Base-by-base conservation (phyloP, 2,113 vertebrate species). In the Indicator indicator region DNA sequence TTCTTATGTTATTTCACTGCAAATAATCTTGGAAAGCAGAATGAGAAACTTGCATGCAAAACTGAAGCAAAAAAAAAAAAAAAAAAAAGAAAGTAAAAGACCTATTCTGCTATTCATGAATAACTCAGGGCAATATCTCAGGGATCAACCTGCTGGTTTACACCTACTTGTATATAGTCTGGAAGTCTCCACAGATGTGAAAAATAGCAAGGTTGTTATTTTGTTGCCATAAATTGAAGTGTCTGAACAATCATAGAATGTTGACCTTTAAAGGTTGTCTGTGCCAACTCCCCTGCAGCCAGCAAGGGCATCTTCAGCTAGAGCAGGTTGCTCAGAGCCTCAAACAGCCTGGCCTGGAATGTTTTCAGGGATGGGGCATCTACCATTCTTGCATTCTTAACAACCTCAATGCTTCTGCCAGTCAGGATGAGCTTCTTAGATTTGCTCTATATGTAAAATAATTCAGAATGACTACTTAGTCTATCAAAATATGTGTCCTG, bases 61-160 rank as follows among this genome's bases (percentile, higher is more conserved):
- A 7, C 32, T 62, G 6, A 86, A n/a, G 32, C 4, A 42, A 67
- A 69, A 21, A 21, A 48, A 46, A 17, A 48, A 54, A 26, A 1
- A 42, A 2, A 44, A 16, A 44, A 42, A n/a, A n/a, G n/a, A n/a
- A 14, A 42, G 42, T 16, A 54, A 26, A 2, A 42, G 2, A 18
- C 50, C 4, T 36, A 2, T 54, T 69, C 67, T 73, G 15, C 18
- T 67, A 0, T 82, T 79, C 9, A 48, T 55, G 28, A 69, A 23
- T 23, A 54, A 9, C 1, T 56, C 20, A 28, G 24, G 27, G 3
- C 28, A 72, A 12, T 16, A 4, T 38, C 44, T 71, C 0, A 0
- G 32, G 20, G 26, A 68, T 32, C 23, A 82, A 72, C 15, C 9
- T 1, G 2, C 11, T 65, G 8, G 13, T 73, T 68, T 68, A 7